A percentile compares a stretch with the other conserved stretches of the same genome.
Evolutionary conservation across 2,113 vertebrate genomes (phyloP).

Genomic region (Pan paniscus): DNA sequence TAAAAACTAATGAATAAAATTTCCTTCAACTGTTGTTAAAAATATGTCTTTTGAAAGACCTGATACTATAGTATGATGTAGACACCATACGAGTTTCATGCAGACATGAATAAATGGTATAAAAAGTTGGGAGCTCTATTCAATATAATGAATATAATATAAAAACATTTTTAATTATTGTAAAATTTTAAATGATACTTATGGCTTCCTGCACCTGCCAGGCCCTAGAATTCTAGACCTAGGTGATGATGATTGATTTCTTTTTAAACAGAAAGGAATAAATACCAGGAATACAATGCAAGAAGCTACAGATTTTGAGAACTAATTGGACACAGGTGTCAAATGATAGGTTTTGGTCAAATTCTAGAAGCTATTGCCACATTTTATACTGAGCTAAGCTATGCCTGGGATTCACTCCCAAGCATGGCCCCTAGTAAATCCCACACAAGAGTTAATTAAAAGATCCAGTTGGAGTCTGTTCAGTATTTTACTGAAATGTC

Average conservation of each 20-base stretch:
- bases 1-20: no score
- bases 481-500: background rate
- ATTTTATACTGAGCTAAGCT: background rate
- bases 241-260: background rate
- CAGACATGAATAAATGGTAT: background rate
- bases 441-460: background rate
- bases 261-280: constrained; percentile 3
- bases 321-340: background rate
- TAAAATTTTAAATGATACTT: constrained; percentile 12
- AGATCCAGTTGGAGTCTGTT: background rate
- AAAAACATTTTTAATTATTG: background rate
- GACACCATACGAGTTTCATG: background rate
- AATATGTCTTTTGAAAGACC: background rate
- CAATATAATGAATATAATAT: background rate
- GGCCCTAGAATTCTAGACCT: background rate
- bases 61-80: background rate
- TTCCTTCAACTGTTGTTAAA: background rate
- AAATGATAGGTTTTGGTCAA: background rate
- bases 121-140: background rate
- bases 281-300: background rate
- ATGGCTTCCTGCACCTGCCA: background rate
- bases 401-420: background rate
- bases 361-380: background rate
- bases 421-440: background rate
- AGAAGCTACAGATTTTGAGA: background rate